Evolutionary conservation across 2,888 invertebrate genomes (phyloP), one percentile per base, ranked within the genome.

Genomic region (Oligia fasciuncula): DNA sequence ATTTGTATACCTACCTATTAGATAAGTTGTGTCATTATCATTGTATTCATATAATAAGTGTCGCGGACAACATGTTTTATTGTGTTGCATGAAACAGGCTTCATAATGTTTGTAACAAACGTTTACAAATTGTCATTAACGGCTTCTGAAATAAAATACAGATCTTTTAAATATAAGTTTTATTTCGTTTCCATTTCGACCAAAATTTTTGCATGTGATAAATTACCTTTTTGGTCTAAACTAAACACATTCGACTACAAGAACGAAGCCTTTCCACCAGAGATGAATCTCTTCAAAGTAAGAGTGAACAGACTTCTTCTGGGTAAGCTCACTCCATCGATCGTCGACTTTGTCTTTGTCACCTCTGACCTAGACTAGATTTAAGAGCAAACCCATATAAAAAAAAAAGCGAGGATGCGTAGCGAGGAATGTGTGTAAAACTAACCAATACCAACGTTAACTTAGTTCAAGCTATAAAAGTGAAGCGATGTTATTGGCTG

Each of bases 61-160:
- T 85, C 67, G 60, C 76, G 13, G 54, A 81, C 67, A 79, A 68
- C 46, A 69, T 74, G 13, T 77, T 67, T 60, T 77, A 51, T 83
- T 80, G 72, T 78, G 73, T 85, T 78, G 76, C 79, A 70, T 71
- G 67, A 62, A 71, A 81, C 69, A 76, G 73, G 76, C 87, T 88
- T 85, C 67, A 76, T 78, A 67, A 29, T 71, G 40, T 72, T 79
- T 86, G 80, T 84, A 79, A 84, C 63, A 71, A 85, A 73, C 78
- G 76, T 85, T 79, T 79, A 80, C 46, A 87, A 76, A 79, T 73
- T 86, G 76, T 81, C 76, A 86, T 80, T 83, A 77, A 81, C 43
- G 70, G 88, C 88, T 89, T 89, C 84, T 84, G 74, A 86, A 88
- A 89, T 88, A 84, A 88, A 88, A 87, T 84, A 89, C 87, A 70